These are phyloP conservation scores for Cantharis rufa DNA, from an alignment of 2,888 invertebrate species.

Conservation along the genomic window DNA sequence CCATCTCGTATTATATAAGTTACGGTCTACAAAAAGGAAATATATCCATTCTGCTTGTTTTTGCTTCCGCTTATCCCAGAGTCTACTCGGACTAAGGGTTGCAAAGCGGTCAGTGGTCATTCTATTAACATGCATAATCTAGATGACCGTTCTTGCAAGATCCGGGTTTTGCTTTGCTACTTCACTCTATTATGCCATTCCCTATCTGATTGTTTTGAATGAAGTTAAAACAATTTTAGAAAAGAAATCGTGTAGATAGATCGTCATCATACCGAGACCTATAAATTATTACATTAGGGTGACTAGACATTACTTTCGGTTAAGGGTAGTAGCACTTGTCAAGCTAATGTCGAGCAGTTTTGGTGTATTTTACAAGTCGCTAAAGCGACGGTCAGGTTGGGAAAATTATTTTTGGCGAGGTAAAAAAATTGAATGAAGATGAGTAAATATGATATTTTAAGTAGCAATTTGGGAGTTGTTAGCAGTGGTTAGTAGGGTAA, in stretches of 20 bases:
- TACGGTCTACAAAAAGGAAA: conserved; percentile 54
- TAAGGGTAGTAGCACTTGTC: neutral
- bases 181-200: conserved; percentile 43
- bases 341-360: neutral
- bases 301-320: neutral
- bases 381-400: neutral
- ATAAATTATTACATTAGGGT: neutral
- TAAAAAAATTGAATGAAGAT: neutral
- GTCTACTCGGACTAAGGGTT: conserved; percentile 44
- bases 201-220: conserved; percentile 26
- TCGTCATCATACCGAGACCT: neutral
- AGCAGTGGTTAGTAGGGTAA: conserved; percentile 54
- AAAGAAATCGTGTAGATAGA: conserved; percentile 14
- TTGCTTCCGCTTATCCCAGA: conserved; percentile 51
- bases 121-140: conserved; percentile 59
- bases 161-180: conserved; percentile 31
- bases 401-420: neutral
- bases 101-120: conserved; percentile 53
- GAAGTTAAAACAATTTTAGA: conserved; percentile 24
- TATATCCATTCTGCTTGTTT: conserved; percentile 57
- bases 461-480: conserved; percentile 55
- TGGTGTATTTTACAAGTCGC: neutral
- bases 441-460: conserved; percentile 41
- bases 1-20: conserved; percentile 53
- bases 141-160: conserved; percentile 55